These are phyloP conservation scores for Scaptomyza montana DNA, from an alignment of 1,140 invertebrate genomes.

Conservation along the genomic window DNA sequence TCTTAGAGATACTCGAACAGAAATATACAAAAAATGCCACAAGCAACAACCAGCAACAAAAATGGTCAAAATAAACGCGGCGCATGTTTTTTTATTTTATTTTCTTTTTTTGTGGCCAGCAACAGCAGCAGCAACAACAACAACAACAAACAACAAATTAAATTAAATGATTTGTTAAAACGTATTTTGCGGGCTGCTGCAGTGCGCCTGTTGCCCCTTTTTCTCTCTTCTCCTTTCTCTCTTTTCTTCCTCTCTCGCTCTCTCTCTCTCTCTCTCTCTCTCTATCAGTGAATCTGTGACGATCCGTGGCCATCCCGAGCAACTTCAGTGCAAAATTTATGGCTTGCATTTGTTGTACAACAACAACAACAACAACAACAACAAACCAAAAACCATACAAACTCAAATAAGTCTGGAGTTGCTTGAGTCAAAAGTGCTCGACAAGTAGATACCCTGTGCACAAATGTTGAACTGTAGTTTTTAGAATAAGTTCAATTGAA, in stretches of 20 bases:
- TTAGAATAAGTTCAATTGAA: too few relatives aligned
- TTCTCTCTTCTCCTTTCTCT: neutral
- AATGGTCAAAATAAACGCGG: constrained; percentile 62
- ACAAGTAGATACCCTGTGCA: neutral
- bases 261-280: neutral
- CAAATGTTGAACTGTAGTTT: too few relatives aligned
- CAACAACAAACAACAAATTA: constrained; percentile 31
- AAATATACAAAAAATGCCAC: constrained; percentile 28
- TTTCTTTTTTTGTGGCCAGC: constrained; percentile 40
- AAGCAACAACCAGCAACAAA: constrained; percentile 55
- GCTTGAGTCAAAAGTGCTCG: neutral
- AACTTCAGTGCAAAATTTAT: constrained; percentile 53
- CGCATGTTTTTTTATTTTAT: constrained; percentile 22
- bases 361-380: constrained; percentile 17
- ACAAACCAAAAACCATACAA: too few relatives aligned
- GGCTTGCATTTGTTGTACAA: constrained; percentile 50
- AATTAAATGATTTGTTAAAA: constrained; percentile 56
- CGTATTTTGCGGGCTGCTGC: constrained; percentile 39
- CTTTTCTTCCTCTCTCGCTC: neutral
- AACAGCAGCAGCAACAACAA: constrained; percentile 3
- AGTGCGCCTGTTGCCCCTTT: neutral
- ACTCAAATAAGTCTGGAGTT: neutral
- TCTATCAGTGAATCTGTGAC: neutral
- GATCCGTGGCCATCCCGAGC: constrained; percentile 40
- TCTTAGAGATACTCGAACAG: constrained; percentile 38